A percentile compares a stretch with the other conserved stretches of the same genome.
phyloP scores from a whole-genome alignment of 2,797 vertebrate genomes.

The Ctenochaetus hawaiiensis region DNA sequence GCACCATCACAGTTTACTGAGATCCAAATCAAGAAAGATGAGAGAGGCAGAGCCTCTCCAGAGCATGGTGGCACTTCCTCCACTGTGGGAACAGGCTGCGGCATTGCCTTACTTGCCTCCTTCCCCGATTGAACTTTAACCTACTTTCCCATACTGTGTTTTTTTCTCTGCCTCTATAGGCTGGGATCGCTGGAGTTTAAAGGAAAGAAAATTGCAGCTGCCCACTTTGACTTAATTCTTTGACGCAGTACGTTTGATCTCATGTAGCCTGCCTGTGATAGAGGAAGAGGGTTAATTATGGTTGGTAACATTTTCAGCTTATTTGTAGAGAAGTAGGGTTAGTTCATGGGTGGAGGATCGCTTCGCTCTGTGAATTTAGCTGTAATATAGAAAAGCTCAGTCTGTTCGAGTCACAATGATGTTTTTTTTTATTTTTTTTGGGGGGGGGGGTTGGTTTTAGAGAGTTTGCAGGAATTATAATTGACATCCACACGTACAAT shows the following conservation, averaged over 20 bases:
- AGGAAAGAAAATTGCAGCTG: constrained; percentile 28
- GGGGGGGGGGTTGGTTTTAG: neutral
- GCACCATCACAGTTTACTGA: neutral
- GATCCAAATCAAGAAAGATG: neutral
- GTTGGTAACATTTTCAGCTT: neutral
- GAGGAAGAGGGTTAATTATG: constrained; percentile 10
- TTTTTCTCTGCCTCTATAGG: neutral
- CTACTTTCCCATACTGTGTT: constrained; percentile 71
- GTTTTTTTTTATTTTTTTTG: neutral
- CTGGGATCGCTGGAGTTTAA: constrained; percentile 40
- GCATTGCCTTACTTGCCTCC: constrained; percentile 58
- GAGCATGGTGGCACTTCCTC: constrained; percentile 6
- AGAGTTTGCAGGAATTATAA: neutral
- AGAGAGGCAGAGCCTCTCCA: neutral
- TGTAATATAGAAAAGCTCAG: neutral
- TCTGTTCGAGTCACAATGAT: neutral
- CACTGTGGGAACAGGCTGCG: constrained; percentile 46
- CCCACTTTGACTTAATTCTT: constrained; percentile 14
- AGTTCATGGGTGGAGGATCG: neutral
- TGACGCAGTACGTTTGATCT: constrained; percentile 8
- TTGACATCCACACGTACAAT: constrained; percentile 32
- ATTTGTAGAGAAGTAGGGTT: neutral
- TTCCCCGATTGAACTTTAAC: constrained; percentile 79
- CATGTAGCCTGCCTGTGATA: neutral
- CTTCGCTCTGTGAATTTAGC: neutral